Percentiles rank a stretch among this genome's conserved stretches.
Evolutionary conservation across 2,113 vertebrate species (phyloP).

Genomic region (Alethe castanea): DNA sequence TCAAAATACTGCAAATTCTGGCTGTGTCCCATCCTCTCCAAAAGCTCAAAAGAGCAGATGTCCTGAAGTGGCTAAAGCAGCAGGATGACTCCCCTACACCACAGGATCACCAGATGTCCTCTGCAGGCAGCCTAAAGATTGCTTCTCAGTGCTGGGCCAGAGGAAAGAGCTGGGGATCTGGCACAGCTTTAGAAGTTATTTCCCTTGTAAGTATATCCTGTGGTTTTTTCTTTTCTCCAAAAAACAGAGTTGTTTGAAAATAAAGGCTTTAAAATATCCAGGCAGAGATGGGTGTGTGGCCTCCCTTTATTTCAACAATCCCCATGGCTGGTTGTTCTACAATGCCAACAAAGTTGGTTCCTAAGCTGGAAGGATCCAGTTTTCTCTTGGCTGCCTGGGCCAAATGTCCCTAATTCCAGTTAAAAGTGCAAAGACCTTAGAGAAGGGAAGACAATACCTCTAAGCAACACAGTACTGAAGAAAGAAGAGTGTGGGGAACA

Average conservation of each 20-base stretch:
- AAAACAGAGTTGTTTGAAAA: slow-evolving; percentile 13
- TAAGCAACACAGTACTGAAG: not conserved
- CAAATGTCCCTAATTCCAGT: not conserved
- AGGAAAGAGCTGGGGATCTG: slow-evolving; percentile 14
- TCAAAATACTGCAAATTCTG: not conserved
- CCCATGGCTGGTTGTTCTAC: not conserved
- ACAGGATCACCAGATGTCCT: slow-evolving; percentile 47
- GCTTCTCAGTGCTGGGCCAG: not conserved
- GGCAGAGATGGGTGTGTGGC: not conserved
- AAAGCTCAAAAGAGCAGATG: slow-evolving; percentile 29
- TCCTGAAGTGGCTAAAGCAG: slow-evolving; percentile 17
- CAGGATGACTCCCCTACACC: not conserved
- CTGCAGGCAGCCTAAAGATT: not conserved
- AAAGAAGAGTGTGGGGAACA: not conserved
- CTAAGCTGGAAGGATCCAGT: not conserved
- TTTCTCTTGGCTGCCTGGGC: not conserved
- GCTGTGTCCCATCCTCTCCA: not conserved
- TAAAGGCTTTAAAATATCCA: not conserved
- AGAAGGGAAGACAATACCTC: not conserved
- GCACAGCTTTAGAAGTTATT: slow-evolving; percentile 24
- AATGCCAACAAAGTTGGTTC: not conserved
- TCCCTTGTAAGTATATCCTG: slow-evolving; percentile 7
- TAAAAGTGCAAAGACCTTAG: not conserved
- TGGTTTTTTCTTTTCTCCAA: slow-evolving; percentile 22
- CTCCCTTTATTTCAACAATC: not conserved